Evolutionary conservation across 2,888 invertebrate genomes (phyloP).

Genomic region (Patella ulyssiponensis): DNA sequence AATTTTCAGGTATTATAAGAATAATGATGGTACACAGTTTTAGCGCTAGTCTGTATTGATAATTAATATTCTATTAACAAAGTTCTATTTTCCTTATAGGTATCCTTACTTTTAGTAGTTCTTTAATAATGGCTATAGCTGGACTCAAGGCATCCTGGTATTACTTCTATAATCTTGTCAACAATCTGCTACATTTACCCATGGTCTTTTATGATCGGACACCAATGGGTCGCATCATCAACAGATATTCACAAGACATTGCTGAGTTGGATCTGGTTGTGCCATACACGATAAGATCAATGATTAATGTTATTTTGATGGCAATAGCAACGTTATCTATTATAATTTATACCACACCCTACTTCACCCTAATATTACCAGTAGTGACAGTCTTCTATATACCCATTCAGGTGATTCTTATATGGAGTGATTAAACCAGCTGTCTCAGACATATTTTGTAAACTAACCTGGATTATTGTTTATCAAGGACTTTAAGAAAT

Average conservation of each 20-base stretch:
- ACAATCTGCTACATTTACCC: slow-evolving; percentile 62
- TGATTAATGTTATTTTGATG: slow-evolving; percentile 58
- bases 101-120: slow-evolving; percentile 50
- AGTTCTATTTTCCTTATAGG: slow-evolving; percentile 50
- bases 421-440: neutral
- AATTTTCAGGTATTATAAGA: neutral
- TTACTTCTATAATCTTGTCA: slow-evolving; percentile 67
- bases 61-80: no score
- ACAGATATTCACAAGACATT: slow-evolving; percentile 66
- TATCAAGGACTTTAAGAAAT: neutral
- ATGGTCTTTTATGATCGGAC: slow-evolving; percentile 64
- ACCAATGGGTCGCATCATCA: slow-evolving; percentile 73
- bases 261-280: slow-evolving; percentile 62
- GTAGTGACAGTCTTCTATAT: slow-evolving; percentile 54
- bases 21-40: neutral
- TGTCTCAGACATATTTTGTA: neutral
- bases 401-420: slow-evolving; percentile 59
- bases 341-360: slow-evolving; percentile 52
- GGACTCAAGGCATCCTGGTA: slow-evolving; percentile 70
- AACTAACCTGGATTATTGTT: no score
- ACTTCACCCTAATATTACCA: slow-evolving; percentile 49
- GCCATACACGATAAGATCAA: slow-evolving; percentile 65
- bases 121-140: slow-evolving; percentile 66
- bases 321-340: slow-evolving; percentile 47
- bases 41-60: no score